Evolutionary conservation across 2,888 invertebrate genomes (phyloP), one percentile per base, ranked within the genome.

Genomic region (Lydus trimaculatus): DNA sequence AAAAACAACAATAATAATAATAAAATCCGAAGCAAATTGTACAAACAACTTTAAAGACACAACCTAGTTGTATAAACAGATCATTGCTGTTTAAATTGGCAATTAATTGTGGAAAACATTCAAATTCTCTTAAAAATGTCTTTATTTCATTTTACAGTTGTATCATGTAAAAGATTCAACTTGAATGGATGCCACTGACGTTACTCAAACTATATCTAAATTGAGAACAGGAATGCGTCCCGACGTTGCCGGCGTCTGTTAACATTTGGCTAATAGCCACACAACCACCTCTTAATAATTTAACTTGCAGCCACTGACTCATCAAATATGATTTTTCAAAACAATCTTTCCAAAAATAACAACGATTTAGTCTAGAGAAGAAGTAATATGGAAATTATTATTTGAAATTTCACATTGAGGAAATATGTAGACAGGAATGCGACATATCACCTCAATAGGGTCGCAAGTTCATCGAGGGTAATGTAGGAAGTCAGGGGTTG

Each of bases 211-310:
- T 73, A 72, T 73, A 72, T 79, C 84, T 84, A 84, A 81, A 80
- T 84, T 77, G 72, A 82, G 79, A 74, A 60, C 70, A 79, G 83
- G 84, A 83, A 84, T 84, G 85, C 84, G 83, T 82, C 83, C 80
- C 76, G 84, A 83, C 84, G 84, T 80, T 76, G 77, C 72, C 78
- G 82, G 81, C 81, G 81, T 82, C 82, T 81, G 80, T 78, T 76
- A 76, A 76, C 69, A 75, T 75, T 83, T 83, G 83, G 82, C 82
- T 73, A 68, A 61, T 73, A 69, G 82, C 83, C 83, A 81, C 83
- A 81, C 81, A 82, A 84, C 83, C 84, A 83, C 84, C 82, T 83
- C 82, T 81, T 82, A 82, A 79, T 81, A 79, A 78, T 81, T 81
- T 78, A 80, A 79, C 78, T 76, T 75, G 73, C 76, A 78, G 75